Conservation (phyloP, 2,113 vertebrate species). For the Microtus pennsylvanicus region DNA sequence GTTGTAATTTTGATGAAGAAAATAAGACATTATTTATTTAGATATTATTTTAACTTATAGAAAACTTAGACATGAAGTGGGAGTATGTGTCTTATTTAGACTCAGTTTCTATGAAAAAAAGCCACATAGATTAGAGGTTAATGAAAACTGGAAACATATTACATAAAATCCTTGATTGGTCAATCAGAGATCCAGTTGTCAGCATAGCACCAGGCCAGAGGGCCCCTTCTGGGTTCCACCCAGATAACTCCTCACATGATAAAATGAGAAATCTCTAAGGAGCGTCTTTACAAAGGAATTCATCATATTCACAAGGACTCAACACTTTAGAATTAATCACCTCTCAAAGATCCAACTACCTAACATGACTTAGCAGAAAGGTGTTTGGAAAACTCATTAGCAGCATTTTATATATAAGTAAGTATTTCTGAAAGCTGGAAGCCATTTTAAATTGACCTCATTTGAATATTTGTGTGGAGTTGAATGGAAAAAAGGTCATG, state of each 20-base stretch:
- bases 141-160: not conserved
- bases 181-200: too few species aligned
- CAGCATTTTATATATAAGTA: too few species aligned
- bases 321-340: not conserved
- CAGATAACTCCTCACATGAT: accelerated
- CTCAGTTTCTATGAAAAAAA: not conserved
- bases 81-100: accelerated
- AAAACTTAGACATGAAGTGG: accelerated
- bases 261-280: not conserved
- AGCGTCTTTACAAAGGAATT: not conserved
- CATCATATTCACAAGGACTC: too few species aligned
- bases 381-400: not conserved
- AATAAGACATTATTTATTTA: not conserved
- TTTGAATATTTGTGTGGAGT: not conserved
- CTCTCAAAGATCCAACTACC: not conserved
- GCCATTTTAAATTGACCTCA: too few species aligned
- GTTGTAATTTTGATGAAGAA: not conserved
- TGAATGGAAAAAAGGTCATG: not conserved
- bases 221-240: not conserved
- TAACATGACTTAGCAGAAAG: not conserved
- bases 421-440: not conserved
- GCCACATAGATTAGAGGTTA: not conserved
- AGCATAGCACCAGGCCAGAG: accelerated
- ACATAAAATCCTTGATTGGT: not conserved
- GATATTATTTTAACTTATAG: not conserved